Percentiles rank a stretch among this genome's conserved stretches.
phyloP scores from a whole-genome alignment of 30 jellyfish, hydroid and myxozoan species.

The Turritopsis dohrnii region DNA sequence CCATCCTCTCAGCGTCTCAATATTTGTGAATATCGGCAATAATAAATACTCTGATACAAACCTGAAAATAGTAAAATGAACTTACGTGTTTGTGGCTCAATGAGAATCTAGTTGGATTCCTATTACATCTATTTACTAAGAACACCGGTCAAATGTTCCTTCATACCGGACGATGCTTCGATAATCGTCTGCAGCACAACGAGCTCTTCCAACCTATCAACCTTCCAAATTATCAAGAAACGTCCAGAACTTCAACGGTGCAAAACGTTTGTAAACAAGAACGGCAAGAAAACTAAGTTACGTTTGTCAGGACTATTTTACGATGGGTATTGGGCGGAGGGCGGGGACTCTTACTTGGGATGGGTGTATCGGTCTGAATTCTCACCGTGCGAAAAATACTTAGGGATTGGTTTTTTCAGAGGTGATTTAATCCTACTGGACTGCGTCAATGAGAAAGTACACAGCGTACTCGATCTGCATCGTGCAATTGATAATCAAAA shows the following conservation, averaged over 20 bases:
- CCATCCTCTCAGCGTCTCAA: too few relatives aligned
- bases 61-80: too few relatives aligned
- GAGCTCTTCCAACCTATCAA: too few relatives aligned
- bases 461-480: not conserved
- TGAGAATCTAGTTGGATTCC: not conserved
- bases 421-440: not conserved
- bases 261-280: not conserved
- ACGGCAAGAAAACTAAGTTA: too few relatives aligned
- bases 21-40: too few relatives aligned
- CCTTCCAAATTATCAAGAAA: too few relatives aligned
- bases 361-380: not conserved
- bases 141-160: not conserved
- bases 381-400: not conserved
- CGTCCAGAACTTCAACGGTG: too few relatives aligned
- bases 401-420: not conserved
- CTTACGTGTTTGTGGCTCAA: not conserved
- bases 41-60: too few relatives aligned
- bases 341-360: not conserved
- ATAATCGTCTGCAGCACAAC: too few relatives aligned
- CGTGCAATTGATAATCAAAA: not conserved
- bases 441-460: not conserved
- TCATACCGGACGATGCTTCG: too few relatives aligned
- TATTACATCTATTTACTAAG: not conserved
- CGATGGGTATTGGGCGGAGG: not conserved
- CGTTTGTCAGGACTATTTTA: not conserved